Evolutionary conservation across 2,113 vertebrate species (phyloP), one percentile per base, ranked within the genome.

Genomic region (Gambusia affinis): DNA sequence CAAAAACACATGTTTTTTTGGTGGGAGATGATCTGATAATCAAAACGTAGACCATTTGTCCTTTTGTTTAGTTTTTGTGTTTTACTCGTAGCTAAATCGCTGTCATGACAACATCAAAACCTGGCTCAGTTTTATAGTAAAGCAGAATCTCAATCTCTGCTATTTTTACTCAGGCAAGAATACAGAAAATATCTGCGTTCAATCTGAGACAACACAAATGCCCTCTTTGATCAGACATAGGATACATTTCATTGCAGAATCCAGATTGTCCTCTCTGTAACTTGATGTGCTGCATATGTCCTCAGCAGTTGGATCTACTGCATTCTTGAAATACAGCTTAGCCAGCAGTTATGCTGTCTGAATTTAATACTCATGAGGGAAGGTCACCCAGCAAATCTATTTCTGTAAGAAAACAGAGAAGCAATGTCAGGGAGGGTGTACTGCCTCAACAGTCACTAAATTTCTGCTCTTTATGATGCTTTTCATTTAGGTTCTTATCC

Each of bases 371-470:
- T 72, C 60, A 24, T 75, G 57, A 88, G 73, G 81, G 84, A 89
- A 89, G 88, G 88, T 92, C 86, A 92, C 72, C 60, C 73, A 37
- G 39, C 67, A 51, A 75, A 66, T 89, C 86, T 91, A 85, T 91
- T 85, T 86, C 62, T 82, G 88, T 85, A 74, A 78, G 84, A 73
- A 84, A 88, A 86, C 64, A 30, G 71, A 67, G 82, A 81, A 74
- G 76, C 63, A 27, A 28, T 37, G 44, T 51, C 33, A 69, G 65
- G 24, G 66, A 69, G 65, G 24, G 68, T 60, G 47, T 28, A 17
- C 60, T 61, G 65, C 28, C 30, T 72, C 28, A 60, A n/a, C 61
- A 35, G 69, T 14, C 47, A 15, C 17, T 31, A 31, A 8, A 60
- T 65, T 24, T 51, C 15, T 70, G 14, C 10, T 64, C 24, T 70